Conservation (phyloP, 1,140 invertebrate genomes). For the Leptinotarsa texana region DNA sequence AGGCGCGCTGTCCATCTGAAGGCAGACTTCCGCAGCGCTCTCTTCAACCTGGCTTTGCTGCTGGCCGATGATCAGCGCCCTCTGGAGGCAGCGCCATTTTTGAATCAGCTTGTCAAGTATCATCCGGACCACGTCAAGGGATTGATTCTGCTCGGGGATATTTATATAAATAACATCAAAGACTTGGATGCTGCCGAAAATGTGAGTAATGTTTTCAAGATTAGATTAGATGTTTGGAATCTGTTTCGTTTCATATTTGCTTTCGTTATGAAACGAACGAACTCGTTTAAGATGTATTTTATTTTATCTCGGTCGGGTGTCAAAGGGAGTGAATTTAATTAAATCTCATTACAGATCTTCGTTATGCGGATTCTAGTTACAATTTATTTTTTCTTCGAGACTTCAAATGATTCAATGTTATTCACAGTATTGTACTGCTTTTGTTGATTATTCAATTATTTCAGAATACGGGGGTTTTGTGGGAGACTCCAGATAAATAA, state of each 20-base stretch:
- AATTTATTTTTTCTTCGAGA: no score
- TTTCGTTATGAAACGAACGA: background rate
- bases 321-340: background rate
- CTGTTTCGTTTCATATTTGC: background rate
- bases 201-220: slow-evolving; percentile 61
- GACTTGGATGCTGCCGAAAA: slow-evolving; percentile 90
- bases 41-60: slow-evolving; percentile 92
- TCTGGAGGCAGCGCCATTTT: slow-evolving; percentile 88
- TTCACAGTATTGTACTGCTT: no score
- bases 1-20: slow-evolving; percentile 82
- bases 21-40: slow-evolving; percentile 85
- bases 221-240: background rate
- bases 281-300: background rate
- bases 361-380: background rate
- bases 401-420: no score
- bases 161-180: slow-evolving; percentile 95
- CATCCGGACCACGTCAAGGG: slow-evolving; percentile 96
- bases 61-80: slow-evolving; percentile 86
- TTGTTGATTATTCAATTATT: no score
- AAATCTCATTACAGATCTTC: background rate
- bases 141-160: slow-evolving; percentile 90
- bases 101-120: slow-evolving; percentile 87
- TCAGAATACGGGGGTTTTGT: no score
- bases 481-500: no score
- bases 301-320: no score